Percentiles rank a stretch among this genome's conserved stretches.
Conservation (phyloP, 2,113 vertebrate genomes). For the Monopterus albus region DNA sequence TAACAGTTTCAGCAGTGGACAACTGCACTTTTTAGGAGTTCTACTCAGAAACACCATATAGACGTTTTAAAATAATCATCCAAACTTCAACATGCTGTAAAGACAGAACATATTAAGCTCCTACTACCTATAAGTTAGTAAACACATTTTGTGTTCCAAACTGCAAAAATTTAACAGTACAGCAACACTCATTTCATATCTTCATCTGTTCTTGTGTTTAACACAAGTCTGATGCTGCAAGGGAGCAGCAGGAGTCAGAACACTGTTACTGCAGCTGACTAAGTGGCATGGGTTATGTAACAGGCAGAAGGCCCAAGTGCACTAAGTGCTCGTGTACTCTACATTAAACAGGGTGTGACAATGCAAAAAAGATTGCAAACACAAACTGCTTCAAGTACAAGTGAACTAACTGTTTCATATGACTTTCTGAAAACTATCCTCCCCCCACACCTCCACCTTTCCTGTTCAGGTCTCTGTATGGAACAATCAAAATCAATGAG, state of each 20-base stretch:
- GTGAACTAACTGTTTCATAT: not conserved
- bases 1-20: not conserved
- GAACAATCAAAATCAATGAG: slow-evolving; percentile 29
- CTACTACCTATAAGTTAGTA: not conserved
- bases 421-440: not conserved
- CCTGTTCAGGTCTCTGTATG: not conserved
- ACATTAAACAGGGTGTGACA: slow-evolving; percentile 12
- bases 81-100: not conserved
- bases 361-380: not conserved
- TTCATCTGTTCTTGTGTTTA: slow-evolving; percentile 23
- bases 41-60: not conserved
- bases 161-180: not conserved
- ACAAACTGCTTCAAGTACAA: not conserved
- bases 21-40: not conserved
- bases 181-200: not conserved
- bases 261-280: slow-evolving; percentile 64
- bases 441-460: not conserved
- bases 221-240: slow-evolving; percentile 24
- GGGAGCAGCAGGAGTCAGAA: slow-evolving; percentile 62
- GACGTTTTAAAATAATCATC: not conserved
- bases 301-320: slow-evolving; percentile 57
- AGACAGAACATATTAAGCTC: not conserved
- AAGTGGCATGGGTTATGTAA: slow-evolving; percentile 71
- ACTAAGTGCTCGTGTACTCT: slow-evolving; percentile 15
- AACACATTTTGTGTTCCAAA: not conserved